These are phyloP conservation scores for Batillaria attramentaria DNA, from an alignment of 1,140 invertebrate genomes.

Conservation along the genomic window DNA sequence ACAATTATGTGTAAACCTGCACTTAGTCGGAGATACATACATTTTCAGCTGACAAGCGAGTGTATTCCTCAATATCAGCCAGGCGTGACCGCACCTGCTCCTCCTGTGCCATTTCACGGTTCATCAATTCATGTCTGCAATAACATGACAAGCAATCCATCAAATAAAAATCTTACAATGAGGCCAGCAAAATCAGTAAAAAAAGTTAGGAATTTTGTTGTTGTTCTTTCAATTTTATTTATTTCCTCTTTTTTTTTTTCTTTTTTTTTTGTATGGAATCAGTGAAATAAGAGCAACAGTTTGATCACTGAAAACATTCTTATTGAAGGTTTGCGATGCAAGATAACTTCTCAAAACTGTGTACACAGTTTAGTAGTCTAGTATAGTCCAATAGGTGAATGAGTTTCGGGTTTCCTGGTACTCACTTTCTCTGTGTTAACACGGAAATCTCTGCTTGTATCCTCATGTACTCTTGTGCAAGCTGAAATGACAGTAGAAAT, in stretches of 20 bases:
- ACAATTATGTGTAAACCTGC: background rate
- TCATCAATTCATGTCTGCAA: constrained; percentile 79
- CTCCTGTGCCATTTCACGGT: constrained; percentile 75
- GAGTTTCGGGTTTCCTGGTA: no score
- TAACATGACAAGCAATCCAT: constrained; percentile 5
- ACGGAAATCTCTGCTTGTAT: constrained; percentile 84
- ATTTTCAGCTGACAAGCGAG: constrained; percentile 82
- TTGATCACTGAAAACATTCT: background rate
- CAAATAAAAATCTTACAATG: background rate
- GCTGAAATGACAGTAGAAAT: constrained; percentile 70
- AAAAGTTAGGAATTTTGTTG: background rate
- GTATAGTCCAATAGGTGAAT: no score
- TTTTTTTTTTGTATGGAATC: background rate
- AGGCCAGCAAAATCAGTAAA: background rate
- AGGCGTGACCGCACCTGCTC: constrained; percentile 76
- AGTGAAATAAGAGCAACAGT: background rate
- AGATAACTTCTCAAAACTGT: background rate
- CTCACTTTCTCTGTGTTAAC: constrained; percentile 75
- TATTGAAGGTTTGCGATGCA: background rate
- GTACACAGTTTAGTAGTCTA: no score
- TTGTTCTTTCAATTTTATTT: background rate
- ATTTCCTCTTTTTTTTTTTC: background rate
- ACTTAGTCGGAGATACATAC: constrained; percentile 63
- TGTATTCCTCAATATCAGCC: constrained; percentile 68
- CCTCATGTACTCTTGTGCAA: constrained; percentile 74